Conservation (phyloP, 30 jellyfish, hydroid and myxozoan genomes). For the Rhopilema esculentum region DNA sequence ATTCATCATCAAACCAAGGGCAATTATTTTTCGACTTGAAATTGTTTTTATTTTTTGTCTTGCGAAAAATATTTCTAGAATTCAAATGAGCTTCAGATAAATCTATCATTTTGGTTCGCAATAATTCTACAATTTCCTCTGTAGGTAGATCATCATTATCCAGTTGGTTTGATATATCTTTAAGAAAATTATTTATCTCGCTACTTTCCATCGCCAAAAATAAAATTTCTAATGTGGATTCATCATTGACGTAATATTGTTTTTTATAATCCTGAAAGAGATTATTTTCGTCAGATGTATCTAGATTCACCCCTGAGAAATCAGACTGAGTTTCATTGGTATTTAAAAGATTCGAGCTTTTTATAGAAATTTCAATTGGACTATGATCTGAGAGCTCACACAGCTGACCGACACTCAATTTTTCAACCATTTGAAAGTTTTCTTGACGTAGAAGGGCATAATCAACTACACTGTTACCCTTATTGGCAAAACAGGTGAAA, state of each 20-base stretch:
- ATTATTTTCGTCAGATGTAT: conserved; percentile 4
- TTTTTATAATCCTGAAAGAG: not conserved
- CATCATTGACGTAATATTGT: conserved; percentile 18
- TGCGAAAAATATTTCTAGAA: not conserved
- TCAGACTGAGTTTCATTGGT: conserved; percentile 9
- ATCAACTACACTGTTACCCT: conserved; percentile 21
- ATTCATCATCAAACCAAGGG: conserved; percentile 25
- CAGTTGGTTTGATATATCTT: conserved; percentile 11
- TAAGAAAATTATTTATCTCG: conserved; percentile 15
- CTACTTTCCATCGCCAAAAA: conserved; percentile 1
- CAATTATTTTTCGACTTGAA: not conserved
- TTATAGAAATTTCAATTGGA: conserved; percentile 1
- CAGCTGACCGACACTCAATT: conserved; percentile 8
- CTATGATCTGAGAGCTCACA: conserved; percentile 29
- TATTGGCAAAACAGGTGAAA: conserved; percentile 15
- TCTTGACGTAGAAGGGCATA: conserved; percentile 35
- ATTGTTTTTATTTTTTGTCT: not conserved
- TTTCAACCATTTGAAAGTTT: conserved; percentile 10
- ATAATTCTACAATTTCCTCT: not conserved
- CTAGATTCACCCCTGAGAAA: not conserved
- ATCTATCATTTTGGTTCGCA: conserved; percentile 11
- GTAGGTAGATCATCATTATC: conserved; percentile 3
- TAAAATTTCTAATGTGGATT: not conserved
- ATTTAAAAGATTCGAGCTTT: not conserved
- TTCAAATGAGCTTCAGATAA: conserved; percentile 8